phyloP scores from a whole-genome alignment of 2,888 invertebrate species.

The Phlogophora meticulosa region DNA sequence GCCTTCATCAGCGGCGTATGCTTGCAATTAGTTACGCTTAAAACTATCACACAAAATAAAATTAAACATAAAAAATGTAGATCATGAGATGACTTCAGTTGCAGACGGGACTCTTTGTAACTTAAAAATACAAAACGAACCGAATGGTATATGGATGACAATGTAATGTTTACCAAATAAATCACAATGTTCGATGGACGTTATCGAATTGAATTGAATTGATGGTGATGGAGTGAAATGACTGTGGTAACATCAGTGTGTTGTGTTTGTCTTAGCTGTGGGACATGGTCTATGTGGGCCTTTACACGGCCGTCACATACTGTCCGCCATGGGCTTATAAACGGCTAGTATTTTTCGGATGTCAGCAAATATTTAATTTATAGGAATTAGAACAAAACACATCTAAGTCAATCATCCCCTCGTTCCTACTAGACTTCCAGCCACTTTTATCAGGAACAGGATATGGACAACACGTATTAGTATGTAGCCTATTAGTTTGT shows the following conservation, averaged over 20 bases:
- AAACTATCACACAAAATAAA: slow-evolving; percentile 83
- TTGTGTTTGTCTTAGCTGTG: slow-evolving; percentile 82
- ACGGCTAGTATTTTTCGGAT: slow-evolving; percentile 45
- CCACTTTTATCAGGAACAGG: slow-evolving; percentile 49
- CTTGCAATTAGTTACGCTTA: slow-evolving; percentile 82
- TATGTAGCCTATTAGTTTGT: slow-evolving; percentile 62
- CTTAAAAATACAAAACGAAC: slow-evolving; percentile 74
- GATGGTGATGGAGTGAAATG: slow-evolving; percentile 75
- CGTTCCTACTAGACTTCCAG: slow-evolving; percentile 51
- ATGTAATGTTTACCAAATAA: slow-evolving; percentile 65
- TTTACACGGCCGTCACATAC: slow-evolving; percentile 46
- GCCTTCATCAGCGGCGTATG: slow-evolving; percentile 72
- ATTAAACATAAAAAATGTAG: slow-evolving; percentile 83
- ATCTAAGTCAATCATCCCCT: slow-evolving; percentile 56
- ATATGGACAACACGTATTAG: slow-evolving; percentile 58
- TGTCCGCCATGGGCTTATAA: slow-evolving; percentile 57
- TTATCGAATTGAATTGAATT: slow-evolving; percentile 63
- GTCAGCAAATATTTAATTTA: slow-evolving; percentile 40
- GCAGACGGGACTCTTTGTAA: slow-evolving; percentile 74
- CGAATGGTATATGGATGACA: slow-evolving; percentile 73
- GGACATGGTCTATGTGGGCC: slow-evolving; percentile 63
- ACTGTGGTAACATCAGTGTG: slow-evolving; percentile 83
- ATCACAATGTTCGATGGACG: slow-evolving; percentile 66
- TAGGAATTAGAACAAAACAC: slow-evolving; percentile 64
- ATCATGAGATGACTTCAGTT: slow-evolving; percentile 84